Evolutionary conservation across 2,113 vertebrate genomes (phyloP).

Genomic region (Pituophis catenifer): DNA sequence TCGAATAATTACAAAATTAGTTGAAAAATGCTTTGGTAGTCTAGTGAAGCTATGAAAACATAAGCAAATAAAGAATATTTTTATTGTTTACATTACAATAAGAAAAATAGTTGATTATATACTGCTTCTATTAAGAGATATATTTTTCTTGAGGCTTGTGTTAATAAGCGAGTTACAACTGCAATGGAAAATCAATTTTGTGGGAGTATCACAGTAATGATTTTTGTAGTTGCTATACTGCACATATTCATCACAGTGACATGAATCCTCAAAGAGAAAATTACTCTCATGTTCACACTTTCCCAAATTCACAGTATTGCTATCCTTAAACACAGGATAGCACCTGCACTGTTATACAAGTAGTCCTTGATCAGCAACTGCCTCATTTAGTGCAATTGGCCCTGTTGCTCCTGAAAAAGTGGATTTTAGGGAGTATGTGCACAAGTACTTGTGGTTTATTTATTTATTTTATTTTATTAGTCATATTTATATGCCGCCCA

Average conservation of each 20-base stretch:
- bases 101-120: slow-evolving; percentile 5
- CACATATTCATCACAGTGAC: slow-evolving; percentile 29
- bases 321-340: neutral
- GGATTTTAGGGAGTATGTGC: neutral
- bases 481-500: too few relatives aligned
- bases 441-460: neutral
- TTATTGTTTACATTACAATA: slow-evolving; percentile 31
- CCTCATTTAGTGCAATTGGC: neutral
- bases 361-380: neutral
- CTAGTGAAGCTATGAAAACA: slow-evolving; percentile 26
- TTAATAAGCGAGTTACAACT: slow-evolving; percentile 41
- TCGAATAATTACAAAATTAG: neutral
- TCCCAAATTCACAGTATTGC: slow-evolving; percentile 21
- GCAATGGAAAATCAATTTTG: slow-evolving; percentile 53
- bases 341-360: neutral
- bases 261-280: slow-evolving; percentile 36
- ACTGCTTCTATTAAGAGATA: slow-evolving; percentile 21
- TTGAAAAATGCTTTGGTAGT: slow-evolving; percentile 31
- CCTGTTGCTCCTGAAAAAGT: neutral
- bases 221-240: slow-evolving; percentile 49
- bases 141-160: slow-evolving; percentile 41
- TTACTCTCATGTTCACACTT: slow-evolving; percentile 23
- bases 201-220: slow-evolving; percentile 49
- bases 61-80: slow-evolving; percentile 21
- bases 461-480: too few relatives aligned